Evolutionary conservation across 2,888 invertebrate species (phyloP), one percentile per base, ranked within the genome.

Genomic region (Drosophila birchii): DNA sequence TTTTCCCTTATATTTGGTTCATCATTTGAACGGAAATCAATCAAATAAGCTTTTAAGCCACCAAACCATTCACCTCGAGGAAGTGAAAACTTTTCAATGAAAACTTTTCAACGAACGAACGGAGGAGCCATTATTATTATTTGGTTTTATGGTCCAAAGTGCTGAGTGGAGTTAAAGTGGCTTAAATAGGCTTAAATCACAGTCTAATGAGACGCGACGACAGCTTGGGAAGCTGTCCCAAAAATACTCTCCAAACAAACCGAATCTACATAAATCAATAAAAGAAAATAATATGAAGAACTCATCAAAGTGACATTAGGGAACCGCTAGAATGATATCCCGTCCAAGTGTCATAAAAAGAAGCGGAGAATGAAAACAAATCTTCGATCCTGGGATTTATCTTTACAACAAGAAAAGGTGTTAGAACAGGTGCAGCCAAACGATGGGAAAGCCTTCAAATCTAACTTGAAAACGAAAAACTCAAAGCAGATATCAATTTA

Each of bases 221-320:
- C 66, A 53, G 51, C 49, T 60, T 57, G 62, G 72, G 73, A 57
- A 72, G 39, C 47, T 32, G 38, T 8, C 16, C 14, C 20, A 26
- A 1, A 39, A 11, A 18, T 2, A 20, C 12, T 12, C n/a, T 18
- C 43, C 14, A 34, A 20, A 62, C 32, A 29, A 8, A 29, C 29
- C 29, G 4, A 57, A 73, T 73, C 72, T 73, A 58, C 63, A 73
- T 73, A 73, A 73, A 74, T 63, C 72, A 74, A 73, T 73, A 73
- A 69, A 71, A 69, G 36, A 69, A 56, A 72, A 72, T 45, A 55
- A 34, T 51, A 70, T 34, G 34, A 39, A 70, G 68, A 74, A 84
- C 62, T 58, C 66, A 86, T 88, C 87, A 88, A 84, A 74, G 67
- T 73, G 78, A 72, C 76, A 75, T 76, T 77, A 77, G 76, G 74